phyloP scores from a whole-genome alignment of 2,888 invertebrate species.

The Watsonalla binaria region DNA sequence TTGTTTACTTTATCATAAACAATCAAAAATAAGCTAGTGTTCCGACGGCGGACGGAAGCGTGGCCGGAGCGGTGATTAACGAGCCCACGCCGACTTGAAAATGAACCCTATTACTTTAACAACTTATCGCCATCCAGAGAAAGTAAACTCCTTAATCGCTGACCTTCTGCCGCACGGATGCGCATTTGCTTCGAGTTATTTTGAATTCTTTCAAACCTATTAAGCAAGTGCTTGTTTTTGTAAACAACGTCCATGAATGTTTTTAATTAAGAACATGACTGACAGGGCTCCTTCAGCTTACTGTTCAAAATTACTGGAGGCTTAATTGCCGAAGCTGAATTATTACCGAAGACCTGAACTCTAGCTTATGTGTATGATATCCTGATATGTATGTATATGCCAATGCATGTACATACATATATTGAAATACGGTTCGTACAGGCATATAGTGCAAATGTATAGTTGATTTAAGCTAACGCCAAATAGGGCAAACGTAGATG shows the following conservation, averaged over 20 bases:
- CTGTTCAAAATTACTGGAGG: neutral
- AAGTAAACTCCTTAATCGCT: constrained; percentile 57
- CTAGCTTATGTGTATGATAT: too few relatives aligned
- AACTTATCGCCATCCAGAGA: constrained; percentile 50
- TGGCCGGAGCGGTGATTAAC: constrained; percentile 61
- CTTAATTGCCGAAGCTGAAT: too few relatives aligned
- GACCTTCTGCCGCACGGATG: constrained; percentile 28
- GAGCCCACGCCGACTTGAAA: constrained; percentile 63
- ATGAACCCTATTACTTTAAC: constrained; percentile 68
- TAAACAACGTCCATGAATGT: neutral
- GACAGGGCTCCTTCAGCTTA: neutral
- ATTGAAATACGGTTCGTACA: too few relatives aligned
- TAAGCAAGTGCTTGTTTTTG: neutral
- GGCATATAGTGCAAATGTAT: too few relatives aligned
- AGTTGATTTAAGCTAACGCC: neutral
- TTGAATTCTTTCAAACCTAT: neutral
- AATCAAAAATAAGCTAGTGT: constrained; percentile 70
- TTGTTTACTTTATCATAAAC: constrained; percentile 74
- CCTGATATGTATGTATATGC: too few relatives aligned
- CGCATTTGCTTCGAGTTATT: neutral
- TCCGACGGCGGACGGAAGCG: constrained; percentile 62
- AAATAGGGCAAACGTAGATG: constrained; percentile 11
- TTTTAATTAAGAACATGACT: neutral
- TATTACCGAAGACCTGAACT: too few relatives aligned
- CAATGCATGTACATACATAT: too few relatives aligned